phyloP scores from a whole-genome alignment of 2,888 invertebrate genomes.

The Cerastis rubricosa region DNA sequence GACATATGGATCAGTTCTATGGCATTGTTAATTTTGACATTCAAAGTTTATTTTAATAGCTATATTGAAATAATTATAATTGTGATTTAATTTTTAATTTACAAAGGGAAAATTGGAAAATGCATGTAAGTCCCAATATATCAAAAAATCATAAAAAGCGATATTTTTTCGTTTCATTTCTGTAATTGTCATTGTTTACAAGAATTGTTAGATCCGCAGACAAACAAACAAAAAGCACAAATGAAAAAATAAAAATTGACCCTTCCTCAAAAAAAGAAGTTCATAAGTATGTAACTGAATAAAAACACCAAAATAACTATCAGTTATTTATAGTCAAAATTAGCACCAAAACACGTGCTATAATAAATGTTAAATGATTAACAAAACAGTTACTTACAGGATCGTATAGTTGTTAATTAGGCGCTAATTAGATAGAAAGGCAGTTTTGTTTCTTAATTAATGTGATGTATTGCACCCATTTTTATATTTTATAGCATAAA shows the following conservation, averaged over 20 bases:
- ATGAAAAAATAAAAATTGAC: no score
- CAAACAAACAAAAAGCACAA: not conserved
- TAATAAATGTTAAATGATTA: slow-evolving; percentile 27
- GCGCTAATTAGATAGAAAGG: slow-evolving; percentile 61
- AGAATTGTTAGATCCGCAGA: not conserved
- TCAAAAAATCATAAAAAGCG: not conserved
- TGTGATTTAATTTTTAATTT: not conserved
- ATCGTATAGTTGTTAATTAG: slow-evolving; percentile 46
- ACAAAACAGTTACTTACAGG: slow-evolving; percentile 38
- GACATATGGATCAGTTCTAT: not conserved
- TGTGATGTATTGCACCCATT: slow-evolving; percentile 63
- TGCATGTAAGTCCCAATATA: no score
- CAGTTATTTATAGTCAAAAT: slow-evolving; percentile 37
- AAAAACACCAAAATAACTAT: not conserved
- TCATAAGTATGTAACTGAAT: not conserved
- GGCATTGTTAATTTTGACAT: not conserved
- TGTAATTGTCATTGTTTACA: not conserved
- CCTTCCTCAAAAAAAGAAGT: not conserved
- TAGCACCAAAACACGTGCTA: slow-evolving; percentile 47
- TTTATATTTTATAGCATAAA: slow-evolving; percentile 61
- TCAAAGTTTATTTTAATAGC: not conserved
- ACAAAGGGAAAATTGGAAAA: not conserved
- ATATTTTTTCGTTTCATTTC: not conserved
- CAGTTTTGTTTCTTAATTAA: slow-evolving; percentile 52
- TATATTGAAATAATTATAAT: not conserved